These are phyloP conservation scores for Clarias fuscus DNA, from an alignment of 2,797 vertebrate species.

Conservation along the genomic window DNA sequence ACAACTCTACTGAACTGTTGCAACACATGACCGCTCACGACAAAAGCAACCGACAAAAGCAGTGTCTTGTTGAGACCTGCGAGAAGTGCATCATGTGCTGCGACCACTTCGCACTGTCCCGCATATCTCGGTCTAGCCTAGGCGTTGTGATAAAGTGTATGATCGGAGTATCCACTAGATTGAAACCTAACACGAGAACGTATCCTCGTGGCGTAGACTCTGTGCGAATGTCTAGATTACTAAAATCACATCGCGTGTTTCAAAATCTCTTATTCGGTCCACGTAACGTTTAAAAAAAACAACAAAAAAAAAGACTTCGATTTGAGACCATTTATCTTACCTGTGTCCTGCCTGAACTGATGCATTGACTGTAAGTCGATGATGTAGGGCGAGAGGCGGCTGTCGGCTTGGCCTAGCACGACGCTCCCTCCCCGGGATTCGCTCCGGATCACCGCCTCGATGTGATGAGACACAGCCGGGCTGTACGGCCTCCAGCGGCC, in stretches of 20 bases:
- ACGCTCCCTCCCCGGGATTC: constrained; percentile 88
- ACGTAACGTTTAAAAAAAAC: neutral
- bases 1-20: constrained; percentile 22
- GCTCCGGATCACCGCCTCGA: constrained; percentile 87
- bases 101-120: neutral
- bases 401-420: constrained; percentile 90
- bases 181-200: neutral
- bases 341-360: constrained; percentile 92
- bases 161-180: neutral
- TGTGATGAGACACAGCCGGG: constrained; percentile 89
- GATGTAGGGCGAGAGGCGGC: constrained; percentile 86
- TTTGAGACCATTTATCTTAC: constrained; percentile 68
- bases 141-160: neutral
- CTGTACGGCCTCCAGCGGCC: constrained; percentile 94
- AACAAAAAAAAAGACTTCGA: too few relatives aligned
- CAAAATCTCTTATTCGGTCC: neutral
- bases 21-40: constrained; percentile 11
- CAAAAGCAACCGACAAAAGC: constrained; percentile 19
- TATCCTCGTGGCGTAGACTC: neutral
- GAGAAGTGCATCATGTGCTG: neutral
- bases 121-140: neutral
- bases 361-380: constrained; percentile 93
- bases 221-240: neutral
- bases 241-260: neutral
- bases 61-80: neutral